A percentile compares a stretch with the other conserved stretches of the same genome.
These are phyloP conservation scores for Sebastes nivosus DNA, from an alignment of 2,797 vertebrate genomes.

Conservation along the genomic window DNA sequence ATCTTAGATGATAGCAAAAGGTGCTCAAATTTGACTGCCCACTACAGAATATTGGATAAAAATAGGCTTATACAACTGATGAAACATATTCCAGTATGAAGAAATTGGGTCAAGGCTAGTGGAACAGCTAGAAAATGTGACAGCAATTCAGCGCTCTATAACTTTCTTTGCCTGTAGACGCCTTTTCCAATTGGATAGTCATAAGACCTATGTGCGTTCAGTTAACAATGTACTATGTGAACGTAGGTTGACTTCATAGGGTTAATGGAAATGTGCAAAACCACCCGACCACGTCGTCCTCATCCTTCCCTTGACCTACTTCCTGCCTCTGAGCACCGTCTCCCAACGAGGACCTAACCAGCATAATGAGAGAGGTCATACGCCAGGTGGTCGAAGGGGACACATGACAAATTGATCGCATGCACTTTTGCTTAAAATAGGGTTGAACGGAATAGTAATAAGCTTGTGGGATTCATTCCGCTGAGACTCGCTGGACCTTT, in stretches of 20 bases:
- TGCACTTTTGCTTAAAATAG: conserved; percentile 57
- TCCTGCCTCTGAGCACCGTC: conserved; percentile 25
- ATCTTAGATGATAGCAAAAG: not conserved
- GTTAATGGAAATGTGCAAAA: conserved; percentile 23
- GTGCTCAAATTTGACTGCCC: not conserved
- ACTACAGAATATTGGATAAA: not conserved
- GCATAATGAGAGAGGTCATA: conserved; percentile 53
- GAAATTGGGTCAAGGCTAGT: not conserved
- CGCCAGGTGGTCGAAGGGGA: conserved; percentile 45
- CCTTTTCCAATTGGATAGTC: not conserved
- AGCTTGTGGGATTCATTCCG: conserved; percentile 36
- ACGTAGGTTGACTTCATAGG: not conserved
- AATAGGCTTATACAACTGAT: not conserved
- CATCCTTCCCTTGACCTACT: conserved; percentile 61
- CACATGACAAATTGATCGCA: conserved; percentile 67
- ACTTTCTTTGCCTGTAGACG: not conserved
- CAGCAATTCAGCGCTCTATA: not conserved
- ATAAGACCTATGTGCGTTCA: not conserved
- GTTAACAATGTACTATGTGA: not conserved
- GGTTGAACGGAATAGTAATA: conserved; percentile 26
- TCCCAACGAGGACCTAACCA: conserved; percentile 11
- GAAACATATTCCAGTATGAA: not conserved
- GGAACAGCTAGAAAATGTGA: not conserved
- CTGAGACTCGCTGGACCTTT: conserved; percentile 13
- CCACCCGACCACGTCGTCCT: not conserved